phyloP scores from a whole-genome alignment of 2,888 invertebrate genomes.

The Mactromeris polynyma region DNA sequence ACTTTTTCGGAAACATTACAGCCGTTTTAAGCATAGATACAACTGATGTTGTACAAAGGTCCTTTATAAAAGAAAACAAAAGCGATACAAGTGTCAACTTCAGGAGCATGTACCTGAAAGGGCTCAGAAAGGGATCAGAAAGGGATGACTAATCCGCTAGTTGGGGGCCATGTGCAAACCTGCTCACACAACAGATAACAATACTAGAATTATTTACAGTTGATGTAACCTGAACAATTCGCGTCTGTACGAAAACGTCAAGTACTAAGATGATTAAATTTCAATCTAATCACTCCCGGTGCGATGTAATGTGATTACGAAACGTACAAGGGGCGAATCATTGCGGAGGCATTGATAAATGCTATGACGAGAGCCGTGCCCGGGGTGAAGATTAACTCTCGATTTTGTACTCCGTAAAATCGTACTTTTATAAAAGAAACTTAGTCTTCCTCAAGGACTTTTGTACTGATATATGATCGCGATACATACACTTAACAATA shows the following conservation, averaged over 20 bases:
- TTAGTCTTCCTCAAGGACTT: not conserved
- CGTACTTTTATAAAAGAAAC: constrained; percentile 2
- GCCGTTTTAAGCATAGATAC: not conserved
- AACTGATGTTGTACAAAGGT: not conserved
- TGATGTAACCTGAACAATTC: constrained; percentile 54
- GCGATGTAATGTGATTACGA: constrained; percentile 23
- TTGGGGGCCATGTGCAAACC: constrained; percentile 48
- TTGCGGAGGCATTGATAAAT: not conserved
- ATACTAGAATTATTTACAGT: constrained; percentile 49
- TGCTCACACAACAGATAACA: constrained; percentile 24
- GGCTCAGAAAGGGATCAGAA: constrained; percentile 44
- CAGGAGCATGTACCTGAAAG: not conserved
- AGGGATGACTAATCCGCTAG: constrained; percentile 58
- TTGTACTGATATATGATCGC: not conserved
- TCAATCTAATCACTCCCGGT: constrained; percentile 60
- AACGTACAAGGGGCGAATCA: constrained; percentile 13
- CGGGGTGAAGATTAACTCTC: constrained; percentile 18
- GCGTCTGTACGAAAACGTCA: constrained; percentile 21
- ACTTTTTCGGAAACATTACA: not conserved
- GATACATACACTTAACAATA: not conserved
- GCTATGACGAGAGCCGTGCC: not conserved
- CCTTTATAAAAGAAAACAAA: not conserved
- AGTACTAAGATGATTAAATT: constrained; percentile 62
- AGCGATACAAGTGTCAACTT: constrained; percentile 5
- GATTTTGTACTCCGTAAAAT: constrained; percentile 2